phyloP scores from a whole-genome alignment of 2,888 invertebrate genomes.

The Copidosoma aretas region DNA sequence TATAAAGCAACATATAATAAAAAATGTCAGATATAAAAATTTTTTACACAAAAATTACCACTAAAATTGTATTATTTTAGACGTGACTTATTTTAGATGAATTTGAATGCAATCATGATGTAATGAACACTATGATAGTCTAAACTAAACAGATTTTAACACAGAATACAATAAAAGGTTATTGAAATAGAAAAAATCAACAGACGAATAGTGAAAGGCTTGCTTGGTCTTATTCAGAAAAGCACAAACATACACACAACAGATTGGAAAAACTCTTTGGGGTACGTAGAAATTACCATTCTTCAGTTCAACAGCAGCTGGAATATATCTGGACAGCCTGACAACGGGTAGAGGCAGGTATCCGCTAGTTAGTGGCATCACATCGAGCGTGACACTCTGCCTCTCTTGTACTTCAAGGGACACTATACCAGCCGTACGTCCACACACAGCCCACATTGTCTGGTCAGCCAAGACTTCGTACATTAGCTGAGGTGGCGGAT shows the following conservation, averaged over 20 bases:
- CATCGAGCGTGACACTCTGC: constrained; percentile 82
- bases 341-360: constrained; percentile 88
- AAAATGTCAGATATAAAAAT: not conserved
- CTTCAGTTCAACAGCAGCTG: constrained; percentile 67
- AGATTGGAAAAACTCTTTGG: constrained; percentile 9
- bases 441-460: constrained; percentile 91
- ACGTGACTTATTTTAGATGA: not conserved
- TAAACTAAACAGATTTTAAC: not conserved
- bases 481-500: constrained; percentile 70
- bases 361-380: constrained; percentile 92
- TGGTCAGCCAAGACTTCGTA: constrained; percentile 93
- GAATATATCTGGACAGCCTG: constrained; percentile 87
- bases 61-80: not conserved
- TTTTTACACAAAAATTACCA: not conserved
- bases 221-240: not conserved
- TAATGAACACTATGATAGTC: not conserved
- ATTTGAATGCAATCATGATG: not conserved
- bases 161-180: too few relatives aligned
- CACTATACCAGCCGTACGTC: constrained; percentile 82
- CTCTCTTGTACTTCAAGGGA: constrained; percentile 71
- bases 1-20: not conserved
- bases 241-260: not conserved
- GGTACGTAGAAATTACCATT: constrained; percentile 51
- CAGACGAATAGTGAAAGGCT: not conserved
- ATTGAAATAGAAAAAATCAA: not conserved